Conservation (phyloP, 2,797 vertebrate species). For the Microctenopoma lineatum region DNA sequence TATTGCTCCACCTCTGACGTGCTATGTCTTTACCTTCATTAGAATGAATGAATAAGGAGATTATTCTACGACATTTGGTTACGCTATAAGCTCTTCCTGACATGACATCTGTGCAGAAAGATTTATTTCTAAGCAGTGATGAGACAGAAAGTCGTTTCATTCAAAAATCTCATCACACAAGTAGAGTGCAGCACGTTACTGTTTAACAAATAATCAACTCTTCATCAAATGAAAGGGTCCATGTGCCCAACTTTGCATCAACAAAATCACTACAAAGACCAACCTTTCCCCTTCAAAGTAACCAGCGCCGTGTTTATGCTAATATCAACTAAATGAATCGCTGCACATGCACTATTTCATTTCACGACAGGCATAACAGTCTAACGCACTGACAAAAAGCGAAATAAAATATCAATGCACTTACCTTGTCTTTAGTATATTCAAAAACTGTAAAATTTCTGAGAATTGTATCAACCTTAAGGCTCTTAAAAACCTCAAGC, state of each 20-base stretch:
- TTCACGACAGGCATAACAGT: constrained; percentile 61
- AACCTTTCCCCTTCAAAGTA: constrained; percentile 8
- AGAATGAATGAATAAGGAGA: constrained; percentile 79
- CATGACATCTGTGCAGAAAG: constrained; percentile 88
- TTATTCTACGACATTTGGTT: constrained; percentile 82
- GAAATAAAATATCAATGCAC: constrained; percentile 51
- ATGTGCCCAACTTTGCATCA: neutral
- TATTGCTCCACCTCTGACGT: constrained; percentile 13
- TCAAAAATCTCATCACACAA: constrained; percentile 14
- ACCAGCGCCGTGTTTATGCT: neutral
- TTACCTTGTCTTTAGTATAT: constrained; percentile 99
- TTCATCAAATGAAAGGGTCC: neutral
- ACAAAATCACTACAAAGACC: neutral
- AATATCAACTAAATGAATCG: neutral
- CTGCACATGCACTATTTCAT: constrained; percentile 7
- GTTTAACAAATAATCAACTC: neutral
- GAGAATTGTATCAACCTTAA: constrained; percentile 99
- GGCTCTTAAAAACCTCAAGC: constrained; percentile 97
- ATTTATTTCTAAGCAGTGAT: constrained; percentile 66
- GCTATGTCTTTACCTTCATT: constrained; percentile 43
- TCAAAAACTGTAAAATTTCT: constrained; percentile 99
- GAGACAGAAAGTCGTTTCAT: constrained; percentile 26
- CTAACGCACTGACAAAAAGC: neutral
- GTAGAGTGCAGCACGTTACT: neutral
- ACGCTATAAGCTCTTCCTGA: constrained; percentile 82